These are phyloP conservation scores for Ciconia nigra DNA, from an alignment of 2,797 vertebrate genomes.

Conservation along the genomic window DNA sequence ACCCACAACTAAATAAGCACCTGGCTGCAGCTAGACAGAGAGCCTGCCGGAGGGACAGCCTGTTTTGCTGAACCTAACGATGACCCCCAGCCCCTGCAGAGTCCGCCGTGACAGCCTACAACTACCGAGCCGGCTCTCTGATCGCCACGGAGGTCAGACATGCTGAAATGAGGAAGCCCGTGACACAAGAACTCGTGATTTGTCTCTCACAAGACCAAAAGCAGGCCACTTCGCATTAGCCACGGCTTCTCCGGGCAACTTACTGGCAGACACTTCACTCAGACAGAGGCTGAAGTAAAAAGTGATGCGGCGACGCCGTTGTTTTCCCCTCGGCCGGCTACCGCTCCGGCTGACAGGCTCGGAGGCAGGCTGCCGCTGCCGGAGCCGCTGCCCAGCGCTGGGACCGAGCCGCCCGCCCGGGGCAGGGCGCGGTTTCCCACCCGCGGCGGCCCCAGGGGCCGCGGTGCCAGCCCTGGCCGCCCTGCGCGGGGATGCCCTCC, in stretches of 20 bases:
- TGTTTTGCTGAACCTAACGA: not conserved
- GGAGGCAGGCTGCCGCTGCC: not conserved
- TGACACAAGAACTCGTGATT: not conserved
- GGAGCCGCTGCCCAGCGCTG: not conserved
- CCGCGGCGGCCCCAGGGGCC: not conserved
- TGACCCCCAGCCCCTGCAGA: too few relatives aligned
- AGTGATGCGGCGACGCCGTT: fast-evolving
- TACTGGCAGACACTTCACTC: fast-evolving
- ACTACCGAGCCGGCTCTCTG: not conserved
- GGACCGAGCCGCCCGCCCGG: not conserved
- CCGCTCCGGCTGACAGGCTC: not conserved
- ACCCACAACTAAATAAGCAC: not conserved
- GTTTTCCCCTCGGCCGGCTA: fast-evolving
- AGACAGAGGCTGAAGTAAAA: fast-evolving
- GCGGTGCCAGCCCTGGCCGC: conserved; percentile 53
- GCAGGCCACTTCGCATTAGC: not conserved
- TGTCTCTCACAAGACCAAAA: not conserved
- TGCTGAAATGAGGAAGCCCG: not conserved
- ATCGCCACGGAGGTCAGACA: not conserved
- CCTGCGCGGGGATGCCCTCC: conserved; percentile 59
- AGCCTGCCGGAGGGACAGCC: not conserved
- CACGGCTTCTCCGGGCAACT: not conserved
- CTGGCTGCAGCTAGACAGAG: not conserved
- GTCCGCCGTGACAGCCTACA: not conserved
- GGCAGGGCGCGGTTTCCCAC: not conserved